These are phyloP conservation scores for Aricia agestis DNA, from an alignment of 1,140 invertebrate genomes.

Conservation along the genomic window DNA sequence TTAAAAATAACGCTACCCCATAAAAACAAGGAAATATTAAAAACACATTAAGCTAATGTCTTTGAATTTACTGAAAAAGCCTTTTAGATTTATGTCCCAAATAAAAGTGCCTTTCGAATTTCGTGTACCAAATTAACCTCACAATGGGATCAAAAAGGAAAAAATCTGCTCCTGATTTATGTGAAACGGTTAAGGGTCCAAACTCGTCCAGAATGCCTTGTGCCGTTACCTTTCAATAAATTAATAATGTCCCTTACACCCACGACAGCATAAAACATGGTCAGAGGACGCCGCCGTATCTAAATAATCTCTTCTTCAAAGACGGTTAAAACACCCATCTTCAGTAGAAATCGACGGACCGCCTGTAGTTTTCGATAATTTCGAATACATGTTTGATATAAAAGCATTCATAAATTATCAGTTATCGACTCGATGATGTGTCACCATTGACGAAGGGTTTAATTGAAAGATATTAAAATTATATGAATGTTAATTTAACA, in stretches of 20 bases:
- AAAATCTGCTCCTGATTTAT: conserved; percentile 7
- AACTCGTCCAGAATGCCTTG: background rate
- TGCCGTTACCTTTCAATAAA: conserved; percentile 12
- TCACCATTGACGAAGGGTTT: background rate
- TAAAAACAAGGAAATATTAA: too few relatives aligned
- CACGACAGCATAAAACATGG: background rate
- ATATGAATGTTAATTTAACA: background rate
- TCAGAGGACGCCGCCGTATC: background rate
- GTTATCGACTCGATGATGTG: background rate
- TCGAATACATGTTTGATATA: background rate
- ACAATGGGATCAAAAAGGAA: background rate
- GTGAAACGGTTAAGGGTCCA: background rate
- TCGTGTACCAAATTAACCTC: background rate
- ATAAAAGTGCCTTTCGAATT: background rate
- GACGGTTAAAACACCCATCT: background rate
- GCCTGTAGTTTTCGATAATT: conserved; percentile 4
- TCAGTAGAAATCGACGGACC: background rate
- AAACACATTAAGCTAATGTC: too few relatives aligned
- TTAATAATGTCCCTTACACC: background rate
- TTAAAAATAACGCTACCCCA: too few relatives aligned
- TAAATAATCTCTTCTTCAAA: background rate
- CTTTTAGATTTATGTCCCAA: background rate
- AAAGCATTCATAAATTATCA: background rate
- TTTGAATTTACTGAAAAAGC: background rate
- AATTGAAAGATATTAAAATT: conserved; percentile 6